Evolutionary conservation across 2,113 vertebrate species (phyloP).

Genomic region (Ceratotherium simum): DNA sequence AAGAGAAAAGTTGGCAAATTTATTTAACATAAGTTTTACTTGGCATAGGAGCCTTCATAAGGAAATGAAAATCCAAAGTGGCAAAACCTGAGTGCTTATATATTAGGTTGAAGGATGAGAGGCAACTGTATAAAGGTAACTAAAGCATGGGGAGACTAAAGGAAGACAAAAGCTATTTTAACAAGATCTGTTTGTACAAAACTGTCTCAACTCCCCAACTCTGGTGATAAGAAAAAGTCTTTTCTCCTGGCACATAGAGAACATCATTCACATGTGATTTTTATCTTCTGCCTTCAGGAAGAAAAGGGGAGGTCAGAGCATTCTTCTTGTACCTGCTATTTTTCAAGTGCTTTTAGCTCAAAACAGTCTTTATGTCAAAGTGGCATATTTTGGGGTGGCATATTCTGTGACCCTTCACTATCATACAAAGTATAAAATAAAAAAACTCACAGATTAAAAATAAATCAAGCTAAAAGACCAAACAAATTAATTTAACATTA

Average conservation of each 20-base stretch:
- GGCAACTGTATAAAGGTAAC: not conserved
- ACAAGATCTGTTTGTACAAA: not conserved
- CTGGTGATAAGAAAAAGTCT: not conserved
- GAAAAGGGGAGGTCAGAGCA: not conserved
- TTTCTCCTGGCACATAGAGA: not conserved
- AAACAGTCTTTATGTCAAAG: not conserved
- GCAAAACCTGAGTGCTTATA: not conserved
- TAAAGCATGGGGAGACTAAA: not conserved
- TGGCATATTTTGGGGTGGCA: not conserved
- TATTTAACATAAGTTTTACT: not conserved
- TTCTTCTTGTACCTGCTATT: not conserved
- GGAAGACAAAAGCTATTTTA: not conserved
- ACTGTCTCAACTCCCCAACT: not conserved
- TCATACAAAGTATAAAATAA: conserved; percentile 1
- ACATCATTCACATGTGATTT: not conserved
- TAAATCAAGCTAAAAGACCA: not conserved
- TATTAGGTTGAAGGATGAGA: not conserved
- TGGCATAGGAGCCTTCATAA: not conserved
- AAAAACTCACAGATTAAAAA: not conserved
- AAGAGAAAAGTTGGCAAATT: not conserved
- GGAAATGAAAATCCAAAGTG: not conserved
- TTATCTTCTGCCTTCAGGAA: not conserved
- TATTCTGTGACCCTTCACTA: not conserved
- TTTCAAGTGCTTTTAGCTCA: not conserved
- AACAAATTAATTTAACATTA: not conserved